These are phyloP conservation scores for Orchestia grillus DNA, from an alignment of 1,140 invertebrate genomes.

Conservation along the genomic window DNA sequence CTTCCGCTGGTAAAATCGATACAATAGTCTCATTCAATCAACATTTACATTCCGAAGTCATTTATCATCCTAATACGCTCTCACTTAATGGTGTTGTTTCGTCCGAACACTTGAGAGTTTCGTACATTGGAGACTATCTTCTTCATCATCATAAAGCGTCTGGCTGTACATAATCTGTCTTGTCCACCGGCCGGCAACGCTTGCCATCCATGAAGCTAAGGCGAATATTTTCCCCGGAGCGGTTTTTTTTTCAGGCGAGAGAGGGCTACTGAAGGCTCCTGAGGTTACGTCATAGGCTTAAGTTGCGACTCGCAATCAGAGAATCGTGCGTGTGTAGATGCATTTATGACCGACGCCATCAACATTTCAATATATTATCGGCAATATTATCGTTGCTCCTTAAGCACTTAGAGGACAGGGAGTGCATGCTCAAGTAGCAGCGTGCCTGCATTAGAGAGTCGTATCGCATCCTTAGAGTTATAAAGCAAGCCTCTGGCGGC, in stretches of 20 bases:
- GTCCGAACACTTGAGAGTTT: not conserved
- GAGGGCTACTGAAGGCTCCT: not conserved
- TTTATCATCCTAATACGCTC: not conserved
- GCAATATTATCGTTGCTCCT: not conserved
- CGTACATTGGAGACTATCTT: not conserved
- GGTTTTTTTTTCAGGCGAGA: not conserved
- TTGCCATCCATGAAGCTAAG: not conserved
- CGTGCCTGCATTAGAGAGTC: not conserved
- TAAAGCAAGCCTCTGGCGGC: not conserved
- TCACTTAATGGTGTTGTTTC: not conserved
- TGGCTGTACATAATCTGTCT: not conserved
- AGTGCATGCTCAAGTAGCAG: not conserved
- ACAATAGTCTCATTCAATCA: not conserved
- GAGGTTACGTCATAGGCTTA: not conserved
- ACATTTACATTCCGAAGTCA: not conserved
- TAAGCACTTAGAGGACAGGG: not conserved
- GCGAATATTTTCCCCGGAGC: not conserved
- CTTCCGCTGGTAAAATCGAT: not conserved
- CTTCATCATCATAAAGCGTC: not conserved
- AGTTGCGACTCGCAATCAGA: not conserved
- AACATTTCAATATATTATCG: slow-evolving; percentile 2
- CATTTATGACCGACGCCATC: slow-evolving; percentile 6
- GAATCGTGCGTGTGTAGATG: not conserved
- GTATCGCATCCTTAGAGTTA: not conserved
- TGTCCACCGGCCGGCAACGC: not conserved